Evolutionary conservation across 2,888 invertebrate genomes (phyloP), one percentile per base, ranked within the genome.

Genomic region (Sisyra terminalis): DNA sequence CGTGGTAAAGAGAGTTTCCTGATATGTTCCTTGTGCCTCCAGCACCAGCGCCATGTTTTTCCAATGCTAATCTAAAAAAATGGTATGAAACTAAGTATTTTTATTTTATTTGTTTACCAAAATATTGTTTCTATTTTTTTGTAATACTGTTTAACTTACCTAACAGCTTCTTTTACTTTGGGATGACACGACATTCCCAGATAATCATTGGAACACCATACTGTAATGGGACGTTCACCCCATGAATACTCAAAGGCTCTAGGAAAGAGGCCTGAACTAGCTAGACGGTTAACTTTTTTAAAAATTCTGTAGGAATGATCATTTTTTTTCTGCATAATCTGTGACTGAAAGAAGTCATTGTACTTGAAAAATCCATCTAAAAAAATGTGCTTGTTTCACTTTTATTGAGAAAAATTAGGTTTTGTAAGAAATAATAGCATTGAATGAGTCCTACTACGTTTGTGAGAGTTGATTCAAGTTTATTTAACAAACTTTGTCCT

Each of bases 181-280:
- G 87, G 86, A 66, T 96, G 93, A 53, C 88, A 81, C n/a, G 92
- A 92, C 75, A 92, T 85, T 17, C 96, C 96, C 42, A 97, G 71
- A 63, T 97, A 97, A 66, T 96, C 96, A 61, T 97, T 97, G 42
- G 93, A 92, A 63, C 96, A 97, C 96, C 96, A 97, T n/a, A 97
- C 93, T 3, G 89, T 90, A 47, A 96, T 89, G 8, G 84, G 82
- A 42, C 76, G 78, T 57, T 84, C 80, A 1, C 78, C 79, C 60
- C 70, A 73, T 0, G 78, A 74, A 55, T 86, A 87, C 57, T 94
- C 96, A 51, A 84, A 62, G 0, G 93, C 96, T 47, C 70, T 69
- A 2, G 96, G 96, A 61, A 94, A 96, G 46, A 76, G 64, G 0
- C 77, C 76, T 31, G 75, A 73, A 0, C 78, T 75, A 4, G 90